phyloP scores from a whole-genome alignment of 2,888 invertebrate genomes.

The Zele albiditarsus region DNA sequence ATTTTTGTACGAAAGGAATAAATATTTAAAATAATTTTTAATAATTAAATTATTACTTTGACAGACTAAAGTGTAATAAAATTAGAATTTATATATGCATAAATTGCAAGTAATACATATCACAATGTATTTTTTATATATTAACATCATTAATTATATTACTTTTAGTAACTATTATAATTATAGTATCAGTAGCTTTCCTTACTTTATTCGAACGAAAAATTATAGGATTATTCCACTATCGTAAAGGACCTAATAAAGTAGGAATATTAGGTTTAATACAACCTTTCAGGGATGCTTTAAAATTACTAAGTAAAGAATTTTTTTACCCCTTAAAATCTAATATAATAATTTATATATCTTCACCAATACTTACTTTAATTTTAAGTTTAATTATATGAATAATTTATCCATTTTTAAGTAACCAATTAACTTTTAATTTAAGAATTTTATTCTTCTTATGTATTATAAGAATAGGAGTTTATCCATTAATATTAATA shows the following conservation, averaged over 20 bases:
- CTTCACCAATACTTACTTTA: constrained; percentile 77
- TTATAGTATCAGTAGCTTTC: constrained; percentile 81
- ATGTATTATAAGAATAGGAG: constrained; percentile 78
- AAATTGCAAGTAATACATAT: constrained; percentile 69
- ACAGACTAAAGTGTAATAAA: constrained; percentile 82
- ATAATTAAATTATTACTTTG: constrained; percentile 76
- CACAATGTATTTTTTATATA: constrained; percentile 50
- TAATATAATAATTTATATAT: constrained; percentile 78
- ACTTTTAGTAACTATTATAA: constrained; percentile 74
- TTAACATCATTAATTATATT: constrained; percentile 70
- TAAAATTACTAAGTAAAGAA: constrained; percentile 83
- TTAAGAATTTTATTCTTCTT: constrained; percentile 80
- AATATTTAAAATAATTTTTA: constrained; percentile 75
- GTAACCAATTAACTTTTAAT: constrained; percentile 76
- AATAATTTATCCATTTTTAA: constrained; percentile 76
- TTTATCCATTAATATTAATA: constrained; percentile 78
- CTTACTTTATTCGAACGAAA: constrained; percentile 83
- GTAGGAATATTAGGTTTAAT: constrained; percentile 78
- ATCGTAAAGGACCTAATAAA: constrained; percentile 85
- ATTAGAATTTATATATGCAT: constrained; percentile 81
- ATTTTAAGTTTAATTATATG: constrained; percentile 78
- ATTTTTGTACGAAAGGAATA: constrained; percentile 87
- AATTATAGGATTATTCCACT: constrained; percentile 81
- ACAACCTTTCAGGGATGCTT: constrained; percentile 83
- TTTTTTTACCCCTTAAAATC: constrained; percentile 76